phyloP scores from a whole-genome alignment of 2,113 vertebrate genomes.

The Cavia porcellus region DNA sequence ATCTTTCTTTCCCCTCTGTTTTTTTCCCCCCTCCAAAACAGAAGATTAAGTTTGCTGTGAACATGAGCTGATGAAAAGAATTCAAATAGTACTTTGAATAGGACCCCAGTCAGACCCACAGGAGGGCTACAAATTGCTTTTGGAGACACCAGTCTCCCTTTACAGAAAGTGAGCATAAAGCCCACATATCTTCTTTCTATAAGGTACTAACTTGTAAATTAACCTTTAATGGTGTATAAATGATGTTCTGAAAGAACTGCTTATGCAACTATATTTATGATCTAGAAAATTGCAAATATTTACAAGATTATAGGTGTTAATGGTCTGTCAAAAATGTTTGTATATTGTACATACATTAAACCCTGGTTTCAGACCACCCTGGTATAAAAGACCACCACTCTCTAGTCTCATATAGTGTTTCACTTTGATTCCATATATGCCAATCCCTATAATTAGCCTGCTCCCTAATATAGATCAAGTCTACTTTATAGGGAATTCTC shows the following conservation, averaged over 20 bases:
- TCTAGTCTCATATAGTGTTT: conserved; percentile 91
- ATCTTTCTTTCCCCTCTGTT: conserved; percentile 81
- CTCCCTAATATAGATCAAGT: conserved; percentile 85
- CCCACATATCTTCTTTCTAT: conserved; percentile 92
- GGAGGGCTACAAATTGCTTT: conserved; percentile 91
- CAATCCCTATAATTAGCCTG: conserved; percentile 86
- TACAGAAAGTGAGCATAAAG: conserved; percentile 88
- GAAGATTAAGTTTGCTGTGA: conserved; percentile 91
- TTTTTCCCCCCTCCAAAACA: conserved; percentile 82
- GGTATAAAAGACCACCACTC: conserved; percentile 91
- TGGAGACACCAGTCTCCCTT: conserved; percentile 90
- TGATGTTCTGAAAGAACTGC: conserved; percentile 92
- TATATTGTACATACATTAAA: conserved; percentile 93
- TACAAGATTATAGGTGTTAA: conserved; percentile 94
- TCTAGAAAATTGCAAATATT: conserved; percentile 94
- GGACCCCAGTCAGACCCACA: conserved; percentile 88
- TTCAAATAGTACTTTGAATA: conserved; percentile 89
- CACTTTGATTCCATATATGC: conserved; percentile 90
- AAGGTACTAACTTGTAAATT: conserved; percentile 93
- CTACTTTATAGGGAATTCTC: conserved; percentile 83
- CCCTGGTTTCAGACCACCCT: conserved; percentile 90
- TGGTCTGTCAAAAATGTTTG: conserved; percentile 94
- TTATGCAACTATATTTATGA: conserved; percentile 93
- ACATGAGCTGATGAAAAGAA: conserved; percentile 91
- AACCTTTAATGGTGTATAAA: conserved; percentile 93